Evolutionary conservation across 2,113 vertebrate species (phyloP), one percentile per base, ranked within the genome.

Genomic region (Stigmatopora nigra): DNA sequence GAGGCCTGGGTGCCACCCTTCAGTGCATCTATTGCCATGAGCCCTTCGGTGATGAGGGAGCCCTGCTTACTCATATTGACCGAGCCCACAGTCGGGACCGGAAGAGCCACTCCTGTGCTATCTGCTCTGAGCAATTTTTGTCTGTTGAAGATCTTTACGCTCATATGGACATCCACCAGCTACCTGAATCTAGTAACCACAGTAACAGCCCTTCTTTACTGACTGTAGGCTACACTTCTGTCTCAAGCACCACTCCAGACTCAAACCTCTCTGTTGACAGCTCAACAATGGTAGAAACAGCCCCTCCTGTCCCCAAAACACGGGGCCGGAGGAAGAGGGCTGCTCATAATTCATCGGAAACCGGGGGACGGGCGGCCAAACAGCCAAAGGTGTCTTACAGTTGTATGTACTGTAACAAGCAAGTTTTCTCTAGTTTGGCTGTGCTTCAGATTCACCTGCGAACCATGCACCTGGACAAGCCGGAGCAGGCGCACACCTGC

Each of bases 231-330:
- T 98, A 98, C 84, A 97, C 97, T 60, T 99, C 97, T 0, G 95
- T 99, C 76, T 98, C 96, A 3, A 99, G 97, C 87, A 98, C 97
- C 48, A 99, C 97, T 53, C 97, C 97, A 0, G 97, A 99, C 82
- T 99, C 97, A 0, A 99, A 99, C 81, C 94, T 98, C 70, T 99
- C 97, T 0, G 96, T 96, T 46, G 97, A 98, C 81, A 98, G 97
- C 82, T 96, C 94, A 1, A 95, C 93, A 11, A 94, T 97, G 94
- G 92, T 94, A 68, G 95, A 98, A 80, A 87, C 92, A 0, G 93
- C 93, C 13, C 93, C 94, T 1, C 93, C 94, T 3, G 89, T 96
- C 65, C 91, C 95, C 69, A 97, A 97, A 89, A 90, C 93, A 44
- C 92, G 95, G n/a, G 94, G 94, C 60, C 90, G 95, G 81, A 95